Conservation (phyloP, 1,140 invertebrate genomes). For the Eumeta japonica region DNA sequence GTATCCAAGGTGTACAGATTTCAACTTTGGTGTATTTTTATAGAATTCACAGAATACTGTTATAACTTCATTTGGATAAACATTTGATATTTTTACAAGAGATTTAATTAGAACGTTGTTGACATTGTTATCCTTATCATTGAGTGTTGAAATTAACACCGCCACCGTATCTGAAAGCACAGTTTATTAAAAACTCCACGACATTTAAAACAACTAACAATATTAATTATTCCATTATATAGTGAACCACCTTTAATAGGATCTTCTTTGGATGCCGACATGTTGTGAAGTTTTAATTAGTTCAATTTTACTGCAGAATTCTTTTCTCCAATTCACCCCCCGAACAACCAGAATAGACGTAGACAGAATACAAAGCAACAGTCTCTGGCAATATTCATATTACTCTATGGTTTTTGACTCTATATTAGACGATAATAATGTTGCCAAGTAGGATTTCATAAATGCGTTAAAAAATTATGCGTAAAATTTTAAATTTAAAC, state of each 20-base stretch:
- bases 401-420: no score
- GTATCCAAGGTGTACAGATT: constrained; percentile 39
- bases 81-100: constrained; percentile 46
- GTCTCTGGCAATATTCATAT: no score
- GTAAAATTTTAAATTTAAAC: background rate
- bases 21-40: constrained; percentile 37
- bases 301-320: no score
- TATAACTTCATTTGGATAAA: constrained; percentile 49
- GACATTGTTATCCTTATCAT: constrained; percentile 48
- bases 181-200: background rate
- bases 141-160: constrained; percentile 43
- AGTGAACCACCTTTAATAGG: background rate
- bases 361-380: no score
- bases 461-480: background rate
- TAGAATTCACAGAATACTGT: constrained; percentile 48
- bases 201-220: background rate
- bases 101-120: constrained; percentile 53
- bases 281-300: no score
- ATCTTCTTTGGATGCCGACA: background rate
- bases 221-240: background rate
- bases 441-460: background rate
- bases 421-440: no score
- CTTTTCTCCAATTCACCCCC: no score
- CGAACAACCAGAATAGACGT: no score
- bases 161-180: constrained; percentile 41